Conservation (phyloP, 2,113 vertebrate genomes). For the Callionymus lyra region DNA sequence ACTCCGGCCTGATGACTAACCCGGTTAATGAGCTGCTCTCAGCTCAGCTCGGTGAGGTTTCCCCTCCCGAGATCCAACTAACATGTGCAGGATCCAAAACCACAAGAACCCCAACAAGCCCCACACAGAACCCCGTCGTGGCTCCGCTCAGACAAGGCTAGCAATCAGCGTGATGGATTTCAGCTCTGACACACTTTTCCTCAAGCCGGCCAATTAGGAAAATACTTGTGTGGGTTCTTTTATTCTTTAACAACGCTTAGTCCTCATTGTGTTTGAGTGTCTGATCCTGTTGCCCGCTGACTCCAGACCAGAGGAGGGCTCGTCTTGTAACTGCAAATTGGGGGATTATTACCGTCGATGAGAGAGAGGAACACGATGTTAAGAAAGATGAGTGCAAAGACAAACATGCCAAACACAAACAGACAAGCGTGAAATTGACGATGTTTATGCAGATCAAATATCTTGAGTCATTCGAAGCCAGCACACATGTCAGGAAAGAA, state of each 20-base stretch:
- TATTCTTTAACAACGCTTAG: conserved; percentile 16
- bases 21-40: conserved; percentile 50
- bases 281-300: conserved; percentile 5
- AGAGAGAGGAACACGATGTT: conserved; percentile 27
- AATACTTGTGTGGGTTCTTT: conserved; percentile 27
- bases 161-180: conserved; percentile 59
- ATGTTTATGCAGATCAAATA: no score
- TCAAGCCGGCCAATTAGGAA: conserved; percentile 47
- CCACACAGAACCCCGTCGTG: not conserved
- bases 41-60: conserved; percentile 20
- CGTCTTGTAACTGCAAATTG: conserved; percentile 32
- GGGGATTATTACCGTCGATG: conserved; percentile 35
- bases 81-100: conserved; percentile 43
- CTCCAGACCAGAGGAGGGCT: conserved; percentile 15
- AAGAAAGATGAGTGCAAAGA: no score
- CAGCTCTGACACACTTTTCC: conserved; percentile 43
- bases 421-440: no score
- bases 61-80: conserved; percentile 45
- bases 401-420: no score
- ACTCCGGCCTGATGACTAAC: conserved; percentile 44
- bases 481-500: no score
- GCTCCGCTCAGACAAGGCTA: conserved; percentile 43
- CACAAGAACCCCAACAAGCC: conserved; percentile 15
- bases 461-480: no score
- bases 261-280: conserved; percentile 20